A percentile compares a stretch with the other conserved stretches of the same genome.
These are phyloP conservation scores for Philonicus albiceps DNA, from an alignment of 2,888 invertebrate genomes.

Conservation along the genomic window DNA sequence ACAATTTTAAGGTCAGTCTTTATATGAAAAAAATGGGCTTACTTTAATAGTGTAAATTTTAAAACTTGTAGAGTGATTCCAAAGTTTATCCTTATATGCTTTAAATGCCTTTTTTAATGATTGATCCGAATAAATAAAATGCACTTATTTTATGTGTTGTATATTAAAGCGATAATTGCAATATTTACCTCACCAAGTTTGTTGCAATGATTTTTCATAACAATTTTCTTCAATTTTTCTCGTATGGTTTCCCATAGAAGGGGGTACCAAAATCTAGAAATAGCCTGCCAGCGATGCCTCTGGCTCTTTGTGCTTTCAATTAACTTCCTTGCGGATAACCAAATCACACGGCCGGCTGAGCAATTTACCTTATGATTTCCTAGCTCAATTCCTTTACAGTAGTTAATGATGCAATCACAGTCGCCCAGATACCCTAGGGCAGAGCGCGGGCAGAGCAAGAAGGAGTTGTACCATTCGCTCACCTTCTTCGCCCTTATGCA, in stretches of 20 bases:
- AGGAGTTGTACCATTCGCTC: not conserved
- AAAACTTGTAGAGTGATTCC: too few relatives aligned
- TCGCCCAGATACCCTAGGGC: not conserved
- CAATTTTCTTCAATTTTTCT: not conserved
- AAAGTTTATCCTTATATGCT: too few relatives aligned
- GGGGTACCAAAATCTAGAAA: not conserved
- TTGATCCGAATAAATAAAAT: too few relatives aligned
- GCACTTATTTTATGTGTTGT: too few relatives aligned
- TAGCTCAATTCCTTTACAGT: constrained; percentile 22
- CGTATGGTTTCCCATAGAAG: not conserved
- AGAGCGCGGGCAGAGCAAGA: not conserved
- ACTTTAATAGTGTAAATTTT: too few relatives aligned
- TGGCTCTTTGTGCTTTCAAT: not conserved
- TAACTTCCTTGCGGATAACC: constrained; percentile 16
- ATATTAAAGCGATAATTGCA: too few relatives aligned
- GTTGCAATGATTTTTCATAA: too few relatives aligned
- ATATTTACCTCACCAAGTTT: too few relatives aligned
- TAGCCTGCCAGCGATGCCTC: not conserved
- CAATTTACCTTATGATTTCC: constrained; percentile 20
- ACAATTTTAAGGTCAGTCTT: too few relatives aligned
- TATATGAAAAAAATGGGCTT: too few relatives aligned
- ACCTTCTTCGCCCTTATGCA: not conserved
- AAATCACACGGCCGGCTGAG: not conserved
- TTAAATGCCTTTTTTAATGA: too few relatives aligned
- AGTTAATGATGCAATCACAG: constrained; percentile 36